Conservation (phyloP, 2,888 invertebrate genomes). For the Dioctria linearis region DNA sequence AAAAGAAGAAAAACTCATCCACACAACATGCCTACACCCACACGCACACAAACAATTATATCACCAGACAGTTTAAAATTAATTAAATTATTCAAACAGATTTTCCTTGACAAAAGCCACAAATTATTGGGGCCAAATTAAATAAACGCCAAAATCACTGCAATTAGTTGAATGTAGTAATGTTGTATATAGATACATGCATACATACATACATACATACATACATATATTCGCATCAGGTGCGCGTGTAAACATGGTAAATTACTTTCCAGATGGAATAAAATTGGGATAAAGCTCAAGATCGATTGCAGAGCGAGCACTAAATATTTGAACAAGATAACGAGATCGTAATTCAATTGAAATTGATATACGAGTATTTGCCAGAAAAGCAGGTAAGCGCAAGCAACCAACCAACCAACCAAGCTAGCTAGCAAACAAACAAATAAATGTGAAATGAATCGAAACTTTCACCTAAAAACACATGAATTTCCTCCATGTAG, state of each 20-base stretch:
- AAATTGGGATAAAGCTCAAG: constrained; percentile 47
- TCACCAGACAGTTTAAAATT: neutral
- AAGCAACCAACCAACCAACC: no score
- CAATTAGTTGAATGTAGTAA: neutral
- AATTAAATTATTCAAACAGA: constrained; percentile 40
- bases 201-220: no score
- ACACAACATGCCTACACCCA: no score
- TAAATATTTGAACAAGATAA: constrained; percentile 56
- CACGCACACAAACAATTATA: no score
- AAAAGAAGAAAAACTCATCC: no score
- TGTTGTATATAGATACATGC: no score
- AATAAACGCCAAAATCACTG: constrained; percentile 3
- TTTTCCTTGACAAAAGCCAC: constrained; percentile 30
- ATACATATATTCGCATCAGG: neutral
- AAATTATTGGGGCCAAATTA: constrained; percentile 13
- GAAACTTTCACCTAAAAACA: neutral
- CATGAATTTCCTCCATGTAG: neutral
- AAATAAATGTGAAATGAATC: constrained; percentile 7
- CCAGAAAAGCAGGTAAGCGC: neutral
- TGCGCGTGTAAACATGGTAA: constrained; percentile 3
- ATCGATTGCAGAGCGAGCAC: constrained; percentile 53
- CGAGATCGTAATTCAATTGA: constrained; percentile 56
- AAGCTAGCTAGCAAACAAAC: no score
- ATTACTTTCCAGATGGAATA: constrained; percentile 48
- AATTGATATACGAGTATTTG: constrained; percentile 43